These are phyloP conservation scores for Physella acuta DNA, from an alignment of 1,140 invertebrate species.

Conservation along the genomic window DNA sequence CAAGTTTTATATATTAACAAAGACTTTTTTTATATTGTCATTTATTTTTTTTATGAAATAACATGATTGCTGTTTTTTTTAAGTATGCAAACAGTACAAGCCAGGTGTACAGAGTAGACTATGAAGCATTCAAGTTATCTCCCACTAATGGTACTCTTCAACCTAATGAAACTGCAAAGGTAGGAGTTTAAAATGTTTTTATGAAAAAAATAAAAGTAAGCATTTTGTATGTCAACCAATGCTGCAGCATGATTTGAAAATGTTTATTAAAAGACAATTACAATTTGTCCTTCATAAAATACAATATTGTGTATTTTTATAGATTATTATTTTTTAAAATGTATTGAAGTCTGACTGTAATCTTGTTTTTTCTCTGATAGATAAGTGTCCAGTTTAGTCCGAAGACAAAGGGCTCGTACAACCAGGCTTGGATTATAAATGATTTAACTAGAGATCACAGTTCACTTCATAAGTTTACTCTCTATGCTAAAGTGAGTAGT, in stretches of 20 bases:
- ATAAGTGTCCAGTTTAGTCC: constrained; percentile 1
- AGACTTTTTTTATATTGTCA: background rate
- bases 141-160: background rate
- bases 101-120: background rate
- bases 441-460: background rate
- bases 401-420: constrained; percentile 5
- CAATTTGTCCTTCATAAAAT: no score
- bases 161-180: constrained; percentile 11
- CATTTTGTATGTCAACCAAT: no score
- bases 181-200: constrained; percentile 3
- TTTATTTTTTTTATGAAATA: background rate
- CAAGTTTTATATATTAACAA: background rate
- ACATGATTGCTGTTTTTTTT: background rate
- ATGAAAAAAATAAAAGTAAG: background rate
- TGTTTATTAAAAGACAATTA: no score
- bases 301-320: no score
- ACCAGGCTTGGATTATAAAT: constrained; percentile 5
- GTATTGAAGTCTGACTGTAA: no score
- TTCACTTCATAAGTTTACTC: background rate
- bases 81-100: constrained; percentile 1
- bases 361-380: background rate
- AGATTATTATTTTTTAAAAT: no score
- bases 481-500: constrained; percentile 9
- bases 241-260: no score
- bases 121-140: constrained; percentile 12